Percentiles rank a stretch among this genome's conserved stretches.
Evolutionary conservation across 2,113 vertebrate species (phyloP).

Genomic region (Crotalus viridis): DNA sequence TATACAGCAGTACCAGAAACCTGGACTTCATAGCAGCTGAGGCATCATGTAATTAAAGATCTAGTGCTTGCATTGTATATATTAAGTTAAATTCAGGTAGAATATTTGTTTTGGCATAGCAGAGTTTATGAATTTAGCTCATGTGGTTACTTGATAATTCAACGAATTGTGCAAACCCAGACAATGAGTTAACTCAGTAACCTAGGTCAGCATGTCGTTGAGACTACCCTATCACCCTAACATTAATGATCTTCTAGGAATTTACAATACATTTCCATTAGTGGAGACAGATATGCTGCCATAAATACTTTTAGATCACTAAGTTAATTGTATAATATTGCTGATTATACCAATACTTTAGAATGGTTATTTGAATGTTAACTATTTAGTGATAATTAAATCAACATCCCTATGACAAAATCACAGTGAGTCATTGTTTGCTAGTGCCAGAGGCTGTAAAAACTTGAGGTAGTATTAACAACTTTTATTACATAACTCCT

Average conservation of each 20-base stretch:
- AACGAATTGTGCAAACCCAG: not conserved
- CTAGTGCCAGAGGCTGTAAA: not conserved
- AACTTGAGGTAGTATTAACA: not conserved
- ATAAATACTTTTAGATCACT: not conserved
- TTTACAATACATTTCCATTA: not conserved
- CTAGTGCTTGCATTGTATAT: not conserved
- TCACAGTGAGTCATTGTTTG: not conserved
- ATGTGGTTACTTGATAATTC: not conserved
- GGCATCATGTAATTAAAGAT: not conserved
- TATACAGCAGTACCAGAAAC: not conserved
- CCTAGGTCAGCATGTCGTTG: not conserved
- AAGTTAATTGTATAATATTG: not conserved
- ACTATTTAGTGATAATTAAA: not conserved
- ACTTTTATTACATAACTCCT: not conserved
- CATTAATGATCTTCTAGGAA: not conserved
- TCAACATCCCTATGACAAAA: not conserved
- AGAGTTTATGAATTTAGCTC: not conserved
- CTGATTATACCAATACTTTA: not conserved
- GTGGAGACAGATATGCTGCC: too few relatives aligned
- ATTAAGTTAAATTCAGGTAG: not conserved
- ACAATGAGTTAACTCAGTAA: not conserved
- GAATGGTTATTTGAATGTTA: not conserved
- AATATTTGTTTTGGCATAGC: not conserved
- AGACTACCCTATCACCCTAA: not conserved
- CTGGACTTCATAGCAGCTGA: not conserved